These are phyloP conservation scores for Carcinoscorpius rotundicauda DNA, from an alignment of 1,140 invertebrate genomes.

Conservation along the genomic window DNA sequence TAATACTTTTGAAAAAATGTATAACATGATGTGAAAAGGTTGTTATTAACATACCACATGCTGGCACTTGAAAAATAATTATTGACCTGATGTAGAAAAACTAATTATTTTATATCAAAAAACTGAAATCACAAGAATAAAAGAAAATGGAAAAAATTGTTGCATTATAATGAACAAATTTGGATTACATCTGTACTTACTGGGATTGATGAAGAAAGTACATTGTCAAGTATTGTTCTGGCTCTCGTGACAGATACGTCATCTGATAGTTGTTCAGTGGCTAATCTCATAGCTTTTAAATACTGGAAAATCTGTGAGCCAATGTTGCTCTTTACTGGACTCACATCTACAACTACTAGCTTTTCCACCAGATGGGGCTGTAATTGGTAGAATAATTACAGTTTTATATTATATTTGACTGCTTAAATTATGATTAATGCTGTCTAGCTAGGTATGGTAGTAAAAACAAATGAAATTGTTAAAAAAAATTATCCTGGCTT, in stretches of 20 bases:
- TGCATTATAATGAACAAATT: too few species aligned
- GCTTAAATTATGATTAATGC: too few species aligned
- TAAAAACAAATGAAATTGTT: too few species aligned
- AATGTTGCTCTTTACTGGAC: constrained; percentile 47
- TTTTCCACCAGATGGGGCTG: constrained; percentile 64
- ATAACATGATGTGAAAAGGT: too few species aligned
- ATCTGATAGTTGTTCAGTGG: background rate
- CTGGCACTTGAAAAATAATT: too few species aligned
- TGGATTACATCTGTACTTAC: constrained; percentile 5
- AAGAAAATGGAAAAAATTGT: background rate
- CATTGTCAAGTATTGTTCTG: constrained; percentile 8
- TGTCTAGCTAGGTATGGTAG: too few species aligned
- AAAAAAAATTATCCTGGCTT: too few species aligned
- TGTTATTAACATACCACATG: too few species aligned
- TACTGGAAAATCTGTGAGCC: background rate
- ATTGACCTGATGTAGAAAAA: too few species aligned
- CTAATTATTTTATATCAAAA: too few species aligned
- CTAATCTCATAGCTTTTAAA: constrained; percentile 12
- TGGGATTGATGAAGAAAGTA: constrained; percentile 5
- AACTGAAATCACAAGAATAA: constrained; percentile 1
- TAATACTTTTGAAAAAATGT: too few species aligned
- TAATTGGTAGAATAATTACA: constrained; percentile 5
- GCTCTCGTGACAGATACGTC: constrained; percentile 9
- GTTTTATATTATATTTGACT: too few species aligned
- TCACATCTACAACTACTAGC: constrained; percentile 70